Evolutionary conservation across 1,140 invertebrate genomes (phyloP).

Genomic region (Lasioglossum baleicum): DNA sequence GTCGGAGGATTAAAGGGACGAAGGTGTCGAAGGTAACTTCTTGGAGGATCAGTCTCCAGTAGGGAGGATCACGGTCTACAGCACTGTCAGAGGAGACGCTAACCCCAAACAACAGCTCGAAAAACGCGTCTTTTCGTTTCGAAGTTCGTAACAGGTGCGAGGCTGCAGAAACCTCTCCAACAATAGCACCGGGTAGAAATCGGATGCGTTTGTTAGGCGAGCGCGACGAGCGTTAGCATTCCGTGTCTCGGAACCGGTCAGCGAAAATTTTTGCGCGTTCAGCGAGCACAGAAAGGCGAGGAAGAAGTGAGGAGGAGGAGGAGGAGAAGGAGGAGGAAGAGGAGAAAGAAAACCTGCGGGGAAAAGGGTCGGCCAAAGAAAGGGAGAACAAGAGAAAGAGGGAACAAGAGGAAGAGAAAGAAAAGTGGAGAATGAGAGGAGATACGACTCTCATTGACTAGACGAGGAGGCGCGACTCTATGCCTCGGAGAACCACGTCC

Average conservation of each 20-base stretch:
- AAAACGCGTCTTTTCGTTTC: background rate
- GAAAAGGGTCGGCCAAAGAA: background rate
- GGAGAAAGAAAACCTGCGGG: background rate
- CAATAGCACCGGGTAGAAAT: background rate
- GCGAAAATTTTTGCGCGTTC: conserved; percentile 37
- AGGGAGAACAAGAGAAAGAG: background rate
- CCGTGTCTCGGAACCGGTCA: background rate
- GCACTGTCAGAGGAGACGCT: too few relatives aligned
- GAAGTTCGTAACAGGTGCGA: background rate
- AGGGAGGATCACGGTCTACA: too few relatives aligned
- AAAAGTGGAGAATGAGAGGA: background rate
- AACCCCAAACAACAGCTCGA: too few relatives aligned
- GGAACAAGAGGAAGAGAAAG: too few relatives aligned
- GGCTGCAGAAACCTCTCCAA: background rate
- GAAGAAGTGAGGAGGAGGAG: too few relatives aligned
- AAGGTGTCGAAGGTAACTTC: too few relatives aligned
- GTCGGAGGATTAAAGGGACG: too few relatives aligned
- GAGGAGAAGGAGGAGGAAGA: too few relatives aligned
- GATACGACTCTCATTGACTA: conserved; percentile 13
- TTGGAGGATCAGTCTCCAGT: too few relatives aligned
- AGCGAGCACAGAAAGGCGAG: background rate
- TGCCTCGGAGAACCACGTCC: conserved; percentile 12
- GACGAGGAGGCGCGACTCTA: conserved; percentile 24
- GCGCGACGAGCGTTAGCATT: conserved; percentile 11
- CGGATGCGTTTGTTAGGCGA: conserved; percentile 9